Percentiles rank a stretch among this genome's conserved stretches.
These are phyloP conservation scores for Urocolius indicus DNA, from an alignment of 2,113 vertebrate species.

Conservation along the genomic window DNA sequence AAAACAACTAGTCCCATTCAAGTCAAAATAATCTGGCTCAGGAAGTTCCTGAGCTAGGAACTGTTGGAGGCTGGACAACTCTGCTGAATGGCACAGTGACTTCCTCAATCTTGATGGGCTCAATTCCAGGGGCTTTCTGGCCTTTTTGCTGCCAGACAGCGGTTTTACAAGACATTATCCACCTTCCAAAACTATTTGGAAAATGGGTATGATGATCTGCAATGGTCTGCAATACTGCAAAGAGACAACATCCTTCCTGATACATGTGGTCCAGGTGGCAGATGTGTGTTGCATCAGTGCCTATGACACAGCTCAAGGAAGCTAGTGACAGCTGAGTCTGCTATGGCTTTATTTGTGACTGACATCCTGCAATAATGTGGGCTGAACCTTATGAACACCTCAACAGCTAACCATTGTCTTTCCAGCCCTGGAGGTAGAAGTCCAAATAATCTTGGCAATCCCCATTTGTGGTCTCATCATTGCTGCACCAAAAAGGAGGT, in stretches of 20 bases:
- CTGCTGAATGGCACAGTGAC: background rate
- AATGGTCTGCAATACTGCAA: background rate
- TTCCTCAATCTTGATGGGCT: background rate
- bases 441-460: background rate
- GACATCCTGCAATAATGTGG: background rate
- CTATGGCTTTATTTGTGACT: background rate
- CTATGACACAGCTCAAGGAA: background rate
- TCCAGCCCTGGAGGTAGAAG: background rate
- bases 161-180: background rate
- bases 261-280: background rate
- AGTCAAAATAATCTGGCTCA: background rate
- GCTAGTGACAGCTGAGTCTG: background rate
- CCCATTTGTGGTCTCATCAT: background rate
- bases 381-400: background rate
- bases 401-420: background rate
- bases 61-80: background rate
- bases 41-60: background rate
- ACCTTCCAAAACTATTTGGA: background rate
- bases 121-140: background rate
- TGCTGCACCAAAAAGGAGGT: background rate
- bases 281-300: background rate
- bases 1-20: background rate
- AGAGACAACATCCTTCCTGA: background rate
- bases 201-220: background rate
- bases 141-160: background rate